Conservation (phyloP, 2,888 invertebrate genomes). For the Pterostichus niger region DNA sequence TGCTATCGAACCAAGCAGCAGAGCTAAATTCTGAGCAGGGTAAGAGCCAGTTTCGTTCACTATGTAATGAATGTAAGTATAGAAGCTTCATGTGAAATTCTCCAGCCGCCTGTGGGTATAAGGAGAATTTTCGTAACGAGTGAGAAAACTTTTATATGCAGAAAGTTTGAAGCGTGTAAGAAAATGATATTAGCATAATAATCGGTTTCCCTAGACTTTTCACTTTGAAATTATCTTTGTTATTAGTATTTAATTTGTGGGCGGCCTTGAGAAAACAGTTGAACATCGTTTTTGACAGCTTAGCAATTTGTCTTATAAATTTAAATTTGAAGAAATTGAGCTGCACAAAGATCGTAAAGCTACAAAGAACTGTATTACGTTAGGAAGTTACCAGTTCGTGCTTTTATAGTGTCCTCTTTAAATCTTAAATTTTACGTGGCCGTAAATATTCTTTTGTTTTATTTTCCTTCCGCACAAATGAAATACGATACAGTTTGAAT, state of each 20-base stretch:
- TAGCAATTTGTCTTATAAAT: too few relatives aligned
- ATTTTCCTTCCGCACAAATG: slow-evolving; percentile 32
- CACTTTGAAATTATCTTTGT: slow-evolving; percentile 26
- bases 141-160: slow-evolving; percentile 41
- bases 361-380: slow-evolving; percentile 1
- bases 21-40: background rate
- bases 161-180: slow-evolving; percentile 25
- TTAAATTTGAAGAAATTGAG: background rate
- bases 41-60: slow-evolving; percentile 1
- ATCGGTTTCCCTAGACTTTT: slow-evolving; percentile 50
- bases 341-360: background rate
- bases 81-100: slow-evolving; percentile 29
- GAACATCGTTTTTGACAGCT: too few relatives aligned
- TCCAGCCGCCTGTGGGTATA: slow-evolving; percentile 9
- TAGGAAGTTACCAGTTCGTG: slow-evolving; percentile 9
- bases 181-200: slow-evolving; percentile 53
- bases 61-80: slow-evolving; percentile 14
- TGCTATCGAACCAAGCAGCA: too few relatives aligned
- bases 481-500: slow-evolving; percentile 42
- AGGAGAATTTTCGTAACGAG: slow-evolving; percentile 37
- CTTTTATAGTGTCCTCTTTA: slow-evolving; percentile 5
- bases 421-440: slow-evolving; percentile 39
- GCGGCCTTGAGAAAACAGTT: background rate
- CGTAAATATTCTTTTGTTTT: slow-evolving; percentile 43
- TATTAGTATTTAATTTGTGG: slow-evolving; percentile 32